Evolutionary conservation across 2,888 invertebrate genomes (phyloP), one percentile per base, ranked within the genome.

Genomic region (Drosophila nr. perissopoda): DNA sequence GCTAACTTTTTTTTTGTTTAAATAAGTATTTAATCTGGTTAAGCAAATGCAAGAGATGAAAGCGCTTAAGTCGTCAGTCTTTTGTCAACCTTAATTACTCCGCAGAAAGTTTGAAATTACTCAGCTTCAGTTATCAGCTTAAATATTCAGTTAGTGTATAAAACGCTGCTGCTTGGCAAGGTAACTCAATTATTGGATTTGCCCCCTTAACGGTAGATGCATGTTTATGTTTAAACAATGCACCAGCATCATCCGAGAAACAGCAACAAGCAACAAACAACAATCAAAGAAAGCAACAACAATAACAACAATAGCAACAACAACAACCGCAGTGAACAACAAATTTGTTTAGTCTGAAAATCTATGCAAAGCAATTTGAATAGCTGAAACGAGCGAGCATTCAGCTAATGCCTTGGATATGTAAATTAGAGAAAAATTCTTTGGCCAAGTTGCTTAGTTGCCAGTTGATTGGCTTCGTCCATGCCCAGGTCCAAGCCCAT

Each of bases 351-450:
- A 72, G 81, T 72, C 74, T 68, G 59, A 76, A 88, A 83, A 87
- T 87, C 82, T 84, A 87, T 84, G 88, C 82, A 76, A 82, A 82
- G 89, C 74, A 69, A 74, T 75, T 74, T 76, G 74, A 76, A 85
- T 76, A 70, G 68, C 61, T 72, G 56, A 76, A 71, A 74, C 72
- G 73, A 79, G 76, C 88, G 74, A 60, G 70, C 89, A 76, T 77
- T 82, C 79, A 85, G 71, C 75, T 86, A 87, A 90, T 87, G 89
- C 89, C 61, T 90, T 73, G 58, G 87, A 81, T 88, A 87, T 87
- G 87, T 90, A 87, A 87, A 87, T 90, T 72, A 75, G 34, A 61
- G 59, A 79, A n/a, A 89, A 67, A 87, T 84, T 84, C 77, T 82
- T 76, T 68, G 75, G 72, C 65, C 67, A 63, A 69, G 57, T 77